Evolutionary conservation across 1,140 invertebrate species (phyloP), one percentile per base, ranked within the genome.

Genomic region (Kradibia gibbosae): DNA sequence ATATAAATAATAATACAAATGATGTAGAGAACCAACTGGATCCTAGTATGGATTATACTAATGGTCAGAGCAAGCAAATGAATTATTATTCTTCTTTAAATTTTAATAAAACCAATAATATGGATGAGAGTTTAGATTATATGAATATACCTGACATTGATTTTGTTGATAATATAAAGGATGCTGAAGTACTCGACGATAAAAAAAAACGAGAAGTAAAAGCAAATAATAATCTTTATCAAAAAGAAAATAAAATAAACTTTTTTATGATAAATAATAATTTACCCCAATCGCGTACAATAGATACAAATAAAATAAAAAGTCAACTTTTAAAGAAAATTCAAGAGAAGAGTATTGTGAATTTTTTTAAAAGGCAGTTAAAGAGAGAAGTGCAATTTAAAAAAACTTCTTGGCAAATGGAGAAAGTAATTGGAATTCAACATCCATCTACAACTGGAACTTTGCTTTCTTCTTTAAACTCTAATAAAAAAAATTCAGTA

Each of bases 401-500:
- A 15, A 20, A 71, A 7, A 11, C 39, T 31, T 45, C 28, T 42
- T 50, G 8, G 15, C n/a, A 60, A 34, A n/a, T 31, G 10, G 53
- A 45, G 17, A 62, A 48, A 71, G 28, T 42, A 42, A 65, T 76
- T 62, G 90, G 91, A 55, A 87, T 92, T 85, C 91, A 91, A 82
- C 89, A 85, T 65, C 88, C 89, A 83, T 86, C 90, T 39, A 89
- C 89, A 39, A 90, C 89, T 45, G 90, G 91, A 31, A 87, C 90
- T 81, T 81, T 90, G 22, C 83, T 91, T 39, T 86, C 88, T 3
- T 86, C 91, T 39, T 84, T 93, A 28, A 85, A 86, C 73, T 60
- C 85, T 7, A 85, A 88, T 42, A 80, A 55, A 13, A 84, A 85
- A 71, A 88, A 86, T 83, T 85, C 91, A 7, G 84, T 93, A 20